Base-by-base conservation (phyloP, 2,113 vertebrate species). In the Pipra filicauda region DNA sequence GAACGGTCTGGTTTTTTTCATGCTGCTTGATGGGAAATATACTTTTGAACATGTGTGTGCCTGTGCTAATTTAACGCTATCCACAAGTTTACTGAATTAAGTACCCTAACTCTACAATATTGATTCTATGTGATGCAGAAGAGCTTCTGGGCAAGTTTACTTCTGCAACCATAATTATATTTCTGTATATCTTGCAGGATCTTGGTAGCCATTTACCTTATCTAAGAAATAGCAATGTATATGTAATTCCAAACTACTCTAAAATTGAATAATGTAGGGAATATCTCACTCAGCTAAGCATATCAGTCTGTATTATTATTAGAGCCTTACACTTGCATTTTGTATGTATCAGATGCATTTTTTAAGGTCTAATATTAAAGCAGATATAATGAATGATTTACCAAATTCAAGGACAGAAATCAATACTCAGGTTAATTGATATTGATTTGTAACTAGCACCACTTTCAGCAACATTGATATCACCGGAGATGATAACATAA, bases 401-500 rank as follows among this genome's bases (percentile, higher is more conserved):
- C 39, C 78, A 49, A 67, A 95, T 81, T 74, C 61, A 87, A 21
- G 30, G 39, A 75, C 33, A 6, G 4, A 86, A 95, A 91, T 75
- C 91, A 92, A 69, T 95, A 75, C 12, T 61, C 39, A 61, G 80
- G 89, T 91, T 95, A 97, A 91, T 92, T 92, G 96, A 72, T 89
- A 95, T 85, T 93, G 94, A 96, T 93, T 95, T 93, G 76, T 44
- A 87, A 85, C 51, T 84, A 95, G 15, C 27, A 51, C 13, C 26
- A 77, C 64, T 67, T 90, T 69, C 51, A 91, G 58, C n/a, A 90
- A 67, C 43, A 59, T 2, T 86, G 54, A 73, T 81, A 90, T 39
- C 58, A 90, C 46, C 58, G 76, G 8, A 9, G 22, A 18, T 61
- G 44, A 71, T 79, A 92, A 73, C 48, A 87, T 87, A 95, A 93